Evolutionary conservation across 2,888 invertebrate genomes (phyloP), one percentile per base, ranked within the genome.

Genomic region (Sphaeridia pumilis): DNA sequence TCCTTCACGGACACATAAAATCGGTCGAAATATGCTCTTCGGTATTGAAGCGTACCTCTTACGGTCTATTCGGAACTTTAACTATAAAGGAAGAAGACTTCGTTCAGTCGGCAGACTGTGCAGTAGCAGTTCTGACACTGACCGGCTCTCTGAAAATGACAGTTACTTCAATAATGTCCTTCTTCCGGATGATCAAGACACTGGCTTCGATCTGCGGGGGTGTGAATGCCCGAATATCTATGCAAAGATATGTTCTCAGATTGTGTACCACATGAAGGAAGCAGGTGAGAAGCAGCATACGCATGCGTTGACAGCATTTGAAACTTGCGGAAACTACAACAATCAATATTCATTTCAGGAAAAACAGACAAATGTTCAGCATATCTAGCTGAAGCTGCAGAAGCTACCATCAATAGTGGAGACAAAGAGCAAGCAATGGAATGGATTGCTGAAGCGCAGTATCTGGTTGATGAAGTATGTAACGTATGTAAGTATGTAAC

Each of bases 171-270:
- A n/a, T 43, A 46, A 5, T 20, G 28, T 26, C 4, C 41, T n/a
- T 45, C 43, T 12, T 12, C 34, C 34, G 41, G 41, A 41, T 20
- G 21, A 41, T 7, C 27, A 49, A 21, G 41, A 34, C 27, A 44
- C 34, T 10, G 48, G 43, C 5, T 49, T 59, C 21, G 64, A 64
- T 26, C 45, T 61, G 3, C 34, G 64, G 44, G 51, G 53, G 7
- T 64, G 64, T 51, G 56, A 60, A n/a, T 64, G 64, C 54, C 43
- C 59, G 4, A 27, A 50, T 2, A 43, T 62, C 24, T 58, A 64
- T 46, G 58, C 63, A 1, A 58, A 59, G 49, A 48, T 64, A 7
- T 60, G 58, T 27, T 45, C 58, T 10, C 59, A 64, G 41, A 55
- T 61, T 57, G 59, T 64, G 24, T 60, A 45, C 25, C 62, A 63